Conservation (phyloP, 1,140 invertebrate genomes). For the Callitettix versicolor region DNA sequence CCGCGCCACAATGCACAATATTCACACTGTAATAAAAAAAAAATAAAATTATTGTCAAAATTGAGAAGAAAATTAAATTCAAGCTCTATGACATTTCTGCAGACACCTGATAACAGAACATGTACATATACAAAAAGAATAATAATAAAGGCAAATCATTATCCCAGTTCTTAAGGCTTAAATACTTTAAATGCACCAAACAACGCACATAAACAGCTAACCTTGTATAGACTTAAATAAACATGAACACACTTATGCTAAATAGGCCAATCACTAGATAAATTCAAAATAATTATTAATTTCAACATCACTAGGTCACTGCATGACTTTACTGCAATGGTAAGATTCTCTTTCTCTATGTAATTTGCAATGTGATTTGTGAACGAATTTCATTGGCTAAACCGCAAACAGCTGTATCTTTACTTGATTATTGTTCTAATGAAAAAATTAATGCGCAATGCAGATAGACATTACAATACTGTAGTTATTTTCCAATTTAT, state of each 20-base stretch:
- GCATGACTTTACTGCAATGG: constrained; percentile 5
- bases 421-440: too few relatives aligned
- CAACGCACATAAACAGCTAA: not conserved
- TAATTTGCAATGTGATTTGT: not conserved
- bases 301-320: constrained; percentile 12
- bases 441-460: too few relatives aligned
- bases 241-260: constrained; percentile 9
- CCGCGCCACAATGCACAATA: constrained; percentile 14
- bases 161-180: not conserved
- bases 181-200: not conserved
- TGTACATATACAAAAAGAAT: not conserved
- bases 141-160: not conserved
- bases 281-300: constrained; percentile 1
- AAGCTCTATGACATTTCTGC: not conserved
- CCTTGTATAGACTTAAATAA: constrained; percentile 6
- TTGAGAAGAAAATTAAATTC: not conserved
- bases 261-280: not conserved
- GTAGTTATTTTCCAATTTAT: too few relatives aligned
- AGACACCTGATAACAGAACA: not conserved
- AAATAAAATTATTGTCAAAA: not conserved
- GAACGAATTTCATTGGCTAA: constrained; percentile 1
- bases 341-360: constrained; percentile 2
- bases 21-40: not conserved
- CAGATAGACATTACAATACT: too few relatives aligned
- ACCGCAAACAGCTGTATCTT: too few relatives aligned